phyloP scores from a whole-genome alignment of 2,888 invertebrate species.

The Trichopoda pennipes region DNA sequence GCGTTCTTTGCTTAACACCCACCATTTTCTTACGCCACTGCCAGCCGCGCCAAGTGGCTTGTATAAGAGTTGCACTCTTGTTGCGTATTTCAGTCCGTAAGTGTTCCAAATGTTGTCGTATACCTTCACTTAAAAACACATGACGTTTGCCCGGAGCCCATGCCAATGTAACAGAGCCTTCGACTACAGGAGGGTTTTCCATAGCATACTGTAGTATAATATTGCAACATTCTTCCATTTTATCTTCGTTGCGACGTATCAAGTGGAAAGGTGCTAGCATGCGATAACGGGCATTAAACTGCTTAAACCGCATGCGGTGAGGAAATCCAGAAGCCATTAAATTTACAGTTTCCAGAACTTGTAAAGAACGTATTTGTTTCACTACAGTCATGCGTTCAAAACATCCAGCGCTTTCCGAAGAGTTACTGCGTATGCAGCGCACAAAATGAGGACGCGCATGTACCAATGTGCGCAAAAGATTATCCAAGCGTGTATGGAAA shows the following conservation, averaged over 20 bases:
- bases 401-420: constrained; percentile 88
- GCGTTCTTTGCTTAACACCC: constrained; percentile 76
- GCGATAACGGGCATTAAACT: constrained; percentile 92
- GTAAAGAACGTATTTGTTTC: constrained; percentile 92
- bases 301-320: constrained; percentile 96
- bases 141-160: constrained; percentile 97
- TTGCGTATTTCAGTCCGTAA: constrained; percentile 89
- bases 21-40: constrained; percentile 86
- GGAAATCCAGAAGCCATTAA: constrained; percentile 97
- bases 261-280: constrained; percentile 90
- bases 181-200: constrained; percentile 83
- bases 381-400: constrained; percentile 93
- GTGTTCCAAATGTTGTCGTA: constrained; percentile 93
- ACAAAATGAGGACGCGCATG: constrained; percentile 97
- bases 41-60: constrained; percentile 92
- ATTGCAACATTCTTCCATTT: constrained; percentile 88
- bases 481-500: constrained; percentile 96
- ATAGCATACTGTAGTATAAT: constrained; percentile 88
- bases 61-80: constrained; percentile 91
- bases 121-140: constrained; percentile 96
- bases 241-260: constrained; percentile 85
- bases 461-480: constrained; percentile 93
- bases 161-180: constrained; percentile 86
- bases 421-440: constrained; percentile 94
- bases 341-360: constrained; percentile 96